phyloP scores from a whole-genome alignment of 2,888 invertebrate species.

The Rhagonycha lutea region DNA sequence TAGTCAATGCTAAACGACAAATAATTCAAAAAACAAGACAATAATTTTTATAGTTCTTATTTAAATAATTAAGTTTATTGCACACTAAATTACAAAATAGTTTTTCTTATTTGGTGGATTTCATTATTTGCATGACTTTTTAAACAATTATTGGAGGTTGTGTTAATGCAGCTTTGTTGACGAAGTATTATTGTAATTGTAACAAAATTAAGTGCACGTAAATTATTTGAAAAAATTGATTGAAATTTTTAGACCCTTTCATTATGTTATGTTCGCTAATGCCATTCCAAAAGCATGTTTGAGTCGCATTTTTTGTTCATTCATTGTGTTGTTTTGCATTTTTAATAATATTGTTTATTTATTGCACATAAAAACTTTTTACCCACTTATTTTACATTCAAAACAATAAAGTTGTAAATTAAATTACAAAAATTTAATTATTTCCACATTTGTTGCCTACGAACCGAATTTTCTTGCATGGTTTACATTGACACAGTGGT shows the following conservation, averaged over 20 bases:
- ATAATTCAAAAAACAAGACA: neutral
- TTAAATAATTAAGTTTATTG: neutral
- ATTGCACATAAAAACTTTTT: neutral
- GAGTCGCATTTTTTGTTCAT: neutral
- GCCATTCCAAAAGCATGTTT: neutral
- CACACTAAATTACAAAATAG: neutral
- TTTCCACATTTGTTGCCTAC: neutral
- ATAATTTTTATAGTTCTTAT: neutral
- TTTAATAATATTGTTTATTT: neutral
- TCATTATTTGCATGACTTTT: neutral
- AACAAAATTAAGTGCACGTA: neutral
- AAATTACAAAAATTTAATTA: neutral
- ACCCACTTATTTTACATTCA: neutral
- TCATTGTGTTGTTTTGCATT: neutral
- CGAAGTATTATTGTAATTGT: neutral
- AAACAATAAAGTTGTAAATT: neutral
- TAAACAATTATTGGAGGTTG: neutral
- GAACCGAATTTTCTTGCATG: neutral
- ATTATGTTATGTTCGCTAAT: neutral
- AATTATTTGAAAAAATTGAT: neutral
- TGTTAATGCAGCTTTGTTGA: neutral
- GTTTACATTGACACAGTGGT: neutral
- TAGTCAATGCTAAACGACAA: neutral
- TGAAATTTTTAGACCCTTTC: neutral
- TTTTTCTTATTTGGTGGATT: neutral